Conservation (phyloP, 2,888 invertebrate species). For the Drepana falcataria region DNA sequence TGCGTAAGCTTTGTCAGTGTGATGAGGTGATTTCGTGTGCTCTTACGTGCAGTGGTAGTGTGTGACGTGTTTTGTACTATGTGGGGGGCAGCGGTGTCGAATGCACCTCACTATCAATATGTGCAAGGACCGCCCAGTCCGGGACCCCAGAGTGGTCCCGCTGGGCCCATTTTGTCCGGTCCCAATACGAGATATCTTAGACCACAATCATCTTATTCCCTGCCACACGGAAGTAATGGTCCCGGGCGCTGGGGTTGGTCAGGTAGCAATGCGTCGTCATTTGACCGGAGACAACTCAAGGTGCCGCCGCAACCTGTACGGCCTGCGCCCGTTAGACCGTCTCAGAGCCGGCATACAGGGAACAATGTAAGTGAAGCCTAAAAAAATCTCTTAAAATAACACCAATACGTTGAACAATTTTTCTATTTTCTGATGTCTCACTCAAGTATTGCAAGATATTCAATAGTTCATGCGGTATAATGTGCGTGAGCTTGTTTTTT, state of each 20-base stretch:
- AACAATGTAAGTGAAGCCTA: slow-evolving; percentile 53
- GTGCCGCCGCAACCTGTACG: slow-evolving; percentile 68
- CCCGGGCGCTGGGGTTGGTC: slow-evolving; percentile 77
- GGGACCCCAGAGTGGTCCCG: slow-evolving; percentile 51
- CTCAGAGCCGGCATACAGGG: slow-evolving; percentile 49
- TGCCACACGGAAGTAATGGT: slow-evolving; percentile 76
- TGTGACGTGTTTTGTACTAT: slow-evolving; percentile 49
- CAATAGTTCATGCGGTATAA: slow-evolving; percentile 40
- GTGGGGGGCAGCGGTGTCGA: slow-evolving; percentile 73
- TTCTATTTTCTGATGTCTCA: too few relatives aligned
- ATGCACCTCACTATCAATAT: slow-evolving; percentile 68
- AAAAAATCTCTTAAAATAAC: neutral
- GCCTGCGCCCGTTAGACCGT: slow-evolving; percentile 61
- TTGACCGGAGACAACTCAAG: slow-evolving; percentile 68
- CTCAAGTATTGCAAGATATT: too few relatives aligned
- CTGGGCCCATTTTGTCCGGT: slow-evolving; percentile 58
- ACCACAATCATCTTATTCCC: slow-evolving; percentile 73
- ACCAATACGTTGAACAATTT: slow-evolving; percentile 1
- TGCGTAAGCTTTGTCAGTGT: slow-evolving; percentile 47
- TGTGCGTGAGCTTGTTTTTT: slow-evolving; percentile 40
- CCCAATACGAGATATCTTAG: slow-evolving; percentile 58
- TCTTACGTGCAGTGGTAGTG: slow-evolving; percentile 47
- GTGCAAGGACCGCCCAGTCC: slow-evolving; percentile 55
- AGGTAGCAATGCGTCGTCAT: slow-evolving; percentile 73
- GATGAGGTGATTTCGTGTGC: slow-evolving; percentile 52